A percentile compares a stretch with the other conserved stretches of the same genome.
These are phyloP conservation scores for Macrotis lagotis DNA, from an alignment of 2,113 vertebrate genomes.

Conservation along the genomic window DNA sequence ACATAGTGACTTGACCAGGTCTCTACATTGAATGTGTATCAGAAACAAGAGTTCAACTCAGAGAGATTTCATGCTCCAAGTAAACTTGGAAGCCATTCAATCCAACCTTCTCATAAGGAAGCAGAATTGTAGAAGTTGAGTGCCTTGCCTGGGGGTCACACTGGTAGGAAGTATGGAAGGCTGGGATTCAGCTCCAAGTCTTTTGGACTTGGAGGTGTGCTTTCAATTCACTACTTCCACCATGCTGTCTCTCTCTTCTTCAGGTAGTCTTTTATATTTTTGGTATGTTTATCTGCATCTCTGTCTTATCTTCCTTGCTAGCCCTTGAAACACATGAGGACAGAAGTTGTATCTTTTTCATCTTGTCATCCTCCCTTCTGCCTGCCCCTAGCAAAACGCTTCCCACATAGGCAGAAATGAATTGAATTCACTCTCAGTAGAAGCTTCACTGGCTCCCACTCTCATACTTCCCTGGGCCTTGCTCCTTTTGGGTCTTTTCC, in stretches of 20 bases:
- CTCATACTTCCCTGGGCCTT: background rate
- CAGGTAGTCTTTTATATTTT: background rate
- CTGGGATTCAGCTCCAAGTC: background rate
- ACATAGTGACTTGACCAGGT: background rate
- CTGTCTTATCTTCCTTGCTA: background rate
- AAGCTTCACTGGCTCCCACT: background rate
- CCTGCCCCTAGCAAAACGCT: background rate
- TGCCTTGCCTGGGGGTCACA: background rate
- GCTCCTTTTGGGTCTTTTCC: conserved; percentile 24
- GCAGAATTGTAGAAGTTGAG: background rate
- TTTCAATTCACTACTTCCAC: background rate
- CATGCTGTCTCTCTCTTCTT: background rate
- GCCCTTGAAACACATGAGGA: background rate
- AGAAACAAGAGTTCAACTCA: background rate
- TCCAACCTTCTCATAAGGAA: background rate
- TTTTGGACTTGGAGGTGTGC: background rate
- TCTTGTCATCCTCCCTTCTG: background rate
- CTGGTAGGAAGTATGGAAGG: background rate
- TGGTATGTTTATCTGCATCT: background rate
- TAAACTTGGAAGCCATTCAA: background rate
- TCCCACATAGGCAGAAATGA: background rate
- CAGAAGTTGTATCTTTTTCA: background rate
- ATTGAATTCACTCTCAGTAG: conserved; percentile 2
- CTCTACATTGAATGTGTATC: background rate
- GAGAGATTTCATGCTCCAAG: background rate